phyloP scores from a whole-genome alignment of 2,888 invertebrate species.

The Epistrophe grossulariae region DNA sequence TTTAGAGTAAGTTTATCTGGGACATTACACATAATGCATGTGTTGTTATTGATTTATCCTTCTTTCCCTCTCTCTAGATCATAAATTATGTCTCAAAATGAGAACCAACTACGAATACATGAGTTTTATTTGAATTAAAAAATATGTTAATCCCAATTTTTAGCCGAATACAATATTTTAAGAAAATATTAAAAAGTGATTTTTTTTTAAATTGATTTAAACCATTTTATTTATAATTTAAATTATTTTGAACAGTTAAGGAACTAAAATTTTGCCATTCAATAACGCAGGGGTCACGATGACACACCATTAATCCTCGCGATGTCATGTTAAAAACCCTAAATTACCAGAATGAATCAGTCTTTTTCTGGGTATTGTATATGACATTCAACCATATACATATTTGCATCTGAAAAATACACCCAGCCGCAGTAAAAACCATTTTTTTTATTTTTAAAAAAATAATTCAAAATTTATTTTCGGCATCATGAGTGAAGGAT shows the following conservation, averaged over 20 bases:
- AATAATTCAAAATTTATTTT: conserved; percentile 47
- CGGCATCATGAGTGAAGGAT: conserved; percentile 65
- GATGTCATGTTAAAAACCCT: conserved; percentile 41
- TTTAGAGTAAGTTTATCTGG: no score
- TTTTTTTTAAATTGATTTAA: no score
- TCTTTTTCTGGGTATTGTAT: not conserved
- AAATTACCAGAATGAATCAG: conserved; percentile 3
- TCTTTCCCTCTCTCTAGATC: no score
- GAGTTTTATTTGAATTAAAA: no score
- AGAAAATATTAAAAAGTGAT: no score
- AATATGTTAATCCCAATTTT: no score
- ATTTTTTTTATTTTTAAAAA: not conserved
- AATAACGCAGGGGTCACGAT: not conserved
- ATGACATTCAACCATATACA: not conserved
- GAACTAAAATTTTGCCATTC: not conserved
- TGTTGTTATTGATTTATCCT: no score
- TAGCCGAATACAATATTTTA: no score
- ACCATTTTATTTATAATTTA: not conserved
- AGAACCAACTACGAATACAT: no score
- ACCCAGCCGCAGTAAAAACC: conserved; percentile 3
- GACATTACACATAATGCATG: no score
- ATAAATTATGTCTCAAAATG: no score
- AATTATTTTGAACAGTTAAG: not conserved
- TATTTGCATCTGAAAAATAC: conserved; percentile 5
- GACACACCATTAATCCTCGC: conserved; percentile 17